Evolutionary conservation across 2,888 invertebrate species (phyloP), one percentile per base, ranked within the genome.

Genomic region (Meteorus colon): DNA sequence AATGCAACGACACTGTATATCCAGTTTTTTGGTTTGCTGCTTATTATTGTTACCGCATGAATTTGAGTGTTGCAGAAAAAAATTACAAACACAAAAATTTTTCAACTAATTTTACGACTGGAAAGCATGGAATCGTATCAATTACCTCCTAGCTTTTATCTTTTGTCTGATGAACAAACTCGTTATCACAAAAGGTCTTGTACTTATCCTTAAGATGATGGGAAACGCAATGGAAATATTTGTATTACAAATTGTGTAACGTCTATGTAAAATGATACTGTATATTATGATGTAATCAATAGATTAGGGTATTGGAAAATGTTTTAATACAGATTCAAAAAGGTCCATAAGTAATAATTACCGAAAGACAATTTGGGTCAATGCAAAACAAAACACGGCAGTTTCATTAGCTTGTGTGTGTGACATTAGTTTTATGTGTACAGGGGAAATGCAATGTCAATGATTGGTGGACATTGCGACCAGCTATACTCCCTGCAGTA

Each of bases 401-500:
- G 55, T n/a, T 69, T 69, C n/a, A 69, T 69, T 69, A 71, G 62
- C 19, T 41, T 70, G 72, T 78, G 76, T 79, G 80, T 85, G 84
- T 87, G 86, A 88, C 82, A 77, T 82, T 81, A 85, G 84, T 89
- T 89, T 89, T 86, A 84, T 89, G 81, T 89, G 89, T 89, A 86
- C 89, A 89, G 89, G 89, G 88, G 89, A 87, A 89, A 88, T 87
- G 89, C 89, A 88, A 89, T 89, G 88, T 88, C 88, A 85, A 87
- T 88, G 88, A 85, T 88, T 84, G 89, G 84, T 86, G 89, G 88
- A 84, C 89, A 89, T 89, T 89, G 89, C 88, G 89, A 89, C 82
- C 89, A 89, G 87, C 89, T 89, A 84, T 89, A 89, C 87, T 89
- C 89, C 88, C 86, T 89, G 87, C 89, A 89, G 89, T 89, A 89